phyloP scores from a whole-genome alignment of 1,140 invertebrate genomes.

The Ips typographus region DNA sequence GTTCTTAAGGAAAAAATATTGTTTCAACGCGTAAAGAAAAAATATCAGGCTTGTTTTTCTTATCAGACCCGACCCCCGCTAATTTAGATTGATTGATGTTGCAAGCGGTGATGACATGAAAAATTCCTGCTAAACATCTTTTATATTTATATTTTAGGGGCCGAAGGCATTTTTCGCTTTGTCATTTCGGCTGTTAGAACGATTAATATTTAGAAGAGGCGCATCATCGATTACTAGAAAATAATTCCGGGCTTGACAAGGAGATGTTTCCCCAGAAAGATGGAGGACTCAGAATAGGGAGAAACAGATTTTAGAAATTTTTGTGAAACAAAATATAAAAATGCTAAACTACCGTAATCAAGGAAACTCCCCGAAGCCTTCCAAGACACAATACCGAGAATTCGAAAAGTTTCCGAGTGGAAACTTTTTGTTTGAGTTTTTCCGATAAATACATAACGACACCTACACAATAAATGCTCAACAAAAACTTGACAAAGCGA shows the following conservation, averaged over 20 bases:
- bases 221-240: conserved; percentile 25
- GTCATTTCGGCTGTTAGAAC: conserved; percentile 23
- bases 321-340: conserved; percentile 8
- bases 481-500: conserved; percentile 3
- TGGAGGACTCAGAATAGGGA: neutral
- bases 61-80: conserved; percentile 6
- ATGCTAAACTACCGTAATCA: conserved; percentile 5
- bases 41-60: conserved; percentile 18
- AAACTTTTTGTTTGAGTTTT: conserved; percentile 10
- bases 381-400: neutral
- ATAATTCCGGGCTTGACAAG: conserved; percentile 17
- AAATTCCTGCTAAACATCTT: conserved; percentile 29
- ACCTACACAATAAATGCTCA: conserved; percentile 15
- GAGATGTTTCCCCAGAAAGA: conserved; percentile 7
- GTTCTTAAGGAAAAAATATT: neutral
- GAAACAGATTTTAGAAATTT: neutral
- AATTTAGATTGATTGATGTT: conserved; percentile 31
- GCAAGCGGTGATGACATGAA: conserved; percentile 25
- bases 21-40: conserved; percentile 1
- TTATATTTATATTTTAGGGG: conserved; percentile 25
- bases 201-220: conserved; percentile 27
- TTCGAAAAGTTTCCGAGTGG: conserved; percentile 5
- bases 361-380: neutral
- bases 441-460: conserved; percentile 22
- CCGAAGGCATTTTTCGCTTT: conserved; percentile 29